Evolutionary conservation across 2,888 invertebrate species (phyloP).

Genomic region (Pterobdella sp.): DNA sequence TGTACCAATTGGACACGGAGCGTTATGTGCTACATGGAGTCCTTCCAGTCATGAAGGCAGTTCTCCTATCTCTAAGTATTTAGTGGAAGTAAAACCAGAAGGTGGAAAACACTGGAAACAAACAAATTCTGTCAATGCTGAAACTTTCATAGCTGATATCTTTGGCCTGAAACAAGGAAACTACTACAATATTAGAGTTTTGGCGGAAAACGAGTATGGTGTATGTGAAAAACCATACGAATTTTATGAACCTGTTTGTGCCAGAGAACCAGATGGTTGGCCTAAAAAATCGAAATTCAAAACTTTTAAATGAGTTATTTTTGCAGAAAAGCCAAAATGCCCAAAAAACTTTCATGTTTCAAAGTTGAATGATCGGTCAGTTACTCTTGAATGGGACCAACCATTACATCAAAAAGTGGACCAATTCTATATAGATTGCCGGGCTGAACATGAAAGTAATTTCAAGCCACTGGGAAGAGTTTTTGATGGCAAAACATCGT

Average conservation of each 20-base stretch:
- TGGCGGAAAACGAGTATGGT: slow-evolving; percentile 76
- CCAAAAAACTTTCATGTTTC: slow-evolving; percentile 29
- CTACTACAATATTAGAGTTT: slow-evolving; percentile 71
- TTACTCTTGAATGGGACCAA: slow-evolving; percentile 31
- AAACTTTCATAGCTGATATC: slow-evolving; percentile 38
- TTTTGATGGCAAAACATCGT: slow-evolving; percentile 22
- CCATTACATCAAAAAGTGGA: slow-evolving; percentile 13
- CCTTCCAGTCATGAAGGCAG: slow-evolving; percentile 46
- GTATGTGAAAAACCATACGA: slow-evolving; percentile 43
- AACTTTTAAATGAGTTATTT: neutral
- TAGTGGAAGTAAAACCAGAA: slow-evolving; percentile 37
- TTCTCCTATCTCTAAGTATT: slow-evolving; percentile 40
- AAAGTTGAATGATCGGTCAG: slow-evolving; percentile 11
- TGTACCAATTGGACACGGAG: slow-evolving; percentile 42
- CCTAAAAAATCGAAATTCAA: neutral
- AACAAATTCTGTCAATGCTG: slow-evolving; percentile 10
- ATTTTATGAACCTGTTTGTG: slow-evolving; percentile 32
- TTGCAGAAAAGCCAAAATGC: slow-evolving; percentile 25
- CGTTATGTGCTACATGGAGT: slow-evolving; percentile 45
- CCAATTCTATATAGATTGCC: slow-evolving; percentile 28
- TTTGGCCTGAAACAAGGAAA: slow-evolving; percentile 32
- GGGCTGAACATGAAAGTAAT: slow-evolving; percentile 25
- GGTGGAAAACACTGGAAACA: slow-evolving; percentile 20
- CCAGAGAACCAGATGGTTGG: slow-evolving; percentile 43
- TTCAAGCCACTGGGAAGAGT: slow-evolving; percentile 28